phyloP scores from a whole-genome alignment of 2,888 invertebrate genomes.

The Lasius fuliginosus region DNA sequence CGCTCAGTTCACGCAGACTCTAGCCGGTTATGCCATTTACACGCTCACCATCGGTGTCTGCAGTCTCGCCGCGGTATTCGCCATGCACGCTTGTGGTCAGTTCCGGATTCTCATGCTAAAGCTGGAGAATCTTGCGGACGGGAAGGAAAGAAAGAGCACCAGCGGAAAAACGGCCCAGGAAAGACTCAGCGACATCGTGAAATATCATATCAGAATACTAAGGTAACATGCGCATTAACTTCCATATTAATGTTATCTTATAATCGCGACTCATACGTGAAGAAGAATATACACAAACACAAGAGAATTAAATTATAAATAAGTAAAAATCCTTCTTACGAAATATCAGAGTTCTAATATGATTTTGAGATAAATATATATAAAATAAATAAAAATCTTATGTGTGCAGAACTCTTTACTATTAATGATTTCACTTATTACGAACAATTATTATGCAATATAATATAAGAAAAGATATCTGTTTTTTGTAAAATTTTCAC shows the following conservation, averaged over 20 bases:
- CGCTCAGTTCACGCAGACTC: slow-evolving; percentile 77
- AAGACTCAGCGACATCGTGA: slow-evolving; percentile 73
- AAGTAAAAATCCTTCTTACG: background rate
- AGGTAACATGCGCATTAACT: slow-evolving; percentile 65
- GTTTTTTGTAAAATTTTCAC: background rate
- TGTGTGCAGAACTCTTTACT: background rate
- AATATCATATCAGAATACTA: slow-evolving; percentile 77
- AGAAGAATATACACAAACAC: background rate
- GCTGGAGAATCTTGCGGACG: slow-evolving; percentile 71
- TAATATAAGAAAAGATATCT: background rate
- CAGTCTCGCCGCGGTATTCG: slow-evolving; percentile 80
- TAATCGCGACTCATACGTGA: background rate
- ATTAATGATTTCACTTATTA: background rate
- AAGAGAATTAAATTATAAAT: background rate
- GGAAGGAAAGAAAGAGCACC: background rate
- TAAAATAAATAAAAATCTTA: background rate
- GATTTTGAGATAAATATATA: background rate
- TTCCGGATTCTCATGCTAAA: slow-evolving; percentile 75
- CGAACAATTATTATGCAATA: background rate
- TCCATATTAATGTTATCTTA: background rate
- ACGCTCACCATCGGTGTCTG: slow-evolving; percentile 80
- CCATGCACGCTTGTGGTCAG: slow-evolving; percentile 82
- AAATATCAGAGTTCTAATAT: background rate
- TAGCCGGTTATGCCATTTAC: slow-evolving; percentile 79
- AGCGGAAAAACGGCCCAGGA: background rate